These are phyloP conservation scores for Amphipyra berbera DNA, from an alignment of 2,888 invertebrate genomes.

Conservation along the genomic window DNA sequence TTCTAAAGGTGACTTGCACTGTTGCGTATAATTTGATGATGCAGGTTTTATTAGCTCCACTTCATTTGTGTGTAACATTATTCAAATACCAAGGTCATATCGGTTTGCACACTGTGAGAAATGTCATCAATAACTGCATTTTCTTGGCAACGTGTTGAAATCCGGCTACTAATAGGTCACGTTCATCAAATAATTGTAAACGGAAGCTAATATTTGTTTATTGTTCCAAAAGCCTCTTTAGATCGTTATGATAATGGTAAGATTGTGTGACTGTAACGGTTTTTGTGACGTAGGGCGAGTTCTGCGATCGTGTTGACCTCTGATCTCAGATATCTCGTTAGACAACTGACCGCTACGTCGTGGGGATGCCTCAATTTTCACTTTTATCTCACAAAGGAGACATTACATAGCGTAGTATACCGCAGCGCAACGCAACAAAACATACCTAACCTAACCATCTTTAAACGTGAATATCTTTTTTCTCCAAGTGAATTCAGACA, in stretches of 20 bases:
- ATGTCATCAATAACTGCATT: constrained; percentile 19
- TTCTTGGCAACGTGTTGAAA: background rate
- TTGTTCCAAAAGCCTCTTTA: background rate
- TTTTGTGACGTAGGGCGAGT: background rate
- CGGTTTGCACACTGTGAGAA: constrained; percentile 13
- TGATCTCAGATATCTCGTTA: constrained; percentile 12
- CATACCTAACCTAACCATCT: no score
- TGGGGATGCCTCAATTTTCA: constrained; percentile 36
- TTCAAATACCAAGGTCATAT: constrained; percentile 45
- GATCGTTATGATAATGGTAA: background rate
- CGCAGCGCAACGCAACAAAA: no score
- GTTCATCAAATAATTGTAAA: background rate
- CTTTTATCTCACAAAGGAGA: constrained; percentile 31
- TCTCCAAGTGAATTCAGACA: no score
- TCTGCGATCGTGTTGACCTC: constrained; percentile 18
- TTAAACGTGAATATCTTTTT: no score
- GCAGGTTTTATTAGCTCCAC: constrained; percentile 15
- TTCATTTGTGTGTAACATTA: constrained; percentile 27
- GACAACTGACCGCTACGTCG: constrained; percentile 12
- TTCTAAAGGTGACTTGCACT: constrained; percentile 31
- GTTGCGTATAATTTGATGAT: constrained; percentile 18
- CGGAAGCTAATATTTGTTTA: background rate
- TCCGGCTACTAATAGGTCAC: background rate
- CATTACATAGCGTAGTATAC: no score
- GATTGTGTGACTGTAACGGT: background rate